Evolutionary conservation across 1,140 invertebrate genomes (phyloP), one percentile per base, ranked within the genome.

Genomic region (Lysiphlebus fabarum): DNA sequence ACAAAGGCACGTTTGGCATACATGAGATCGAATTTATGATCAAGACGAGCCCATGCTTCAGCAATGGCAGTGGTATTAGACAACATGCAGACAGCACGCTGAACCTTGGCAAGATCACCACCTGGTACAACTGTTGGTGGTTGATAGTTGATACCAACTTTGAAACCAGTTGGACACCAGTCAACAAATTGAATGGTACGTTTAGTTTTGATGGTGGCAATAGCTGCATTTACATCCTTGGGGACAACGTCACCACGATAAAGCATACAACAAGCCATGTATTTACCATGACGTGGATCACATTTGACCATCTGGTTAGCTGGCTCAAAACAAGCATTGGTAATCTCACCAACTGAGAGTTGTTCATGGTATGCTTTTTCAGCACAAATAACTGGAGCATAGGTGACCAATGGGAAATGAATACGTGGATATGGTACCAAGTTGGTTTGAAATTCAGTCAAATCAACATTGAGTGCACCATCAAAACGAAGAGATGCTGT

Each of bases 301-400:
- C 91, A 93, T 76, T 93, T 94, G n/a, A 94, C 91, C 92, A 94
- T 93, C 82, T 93, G 91, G 81, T 92, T 94, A 67, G 87, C 86
- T 41, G 90, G 88, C 75, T 93, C 91, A 77, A 94, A 94, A 77
- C 90, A 92, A n/a, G 90, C 87, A 74, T 89, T 92, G 69, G 92
- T 94, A 70, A 94, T 93, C 74, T 94, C 91, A 38, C 87, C 85
- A n/a, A 94, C 88, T 7, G 86, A 88, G 60, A 90, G 78, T 68
- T 89, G 86, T 72, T 92, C 90, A 74, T 92, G 90, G 81, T 90
- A 90, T n/a, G 91, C 90, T 79, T 91, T 92, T 73, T 92, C 91
- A 53, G 89, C 87, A 0, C 88, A 90, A 72, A 93, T 90, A 68
- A 93, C 88, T 7, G 91, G 91, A 9, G 91, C 88, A 74, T 93